Evolutionary conservation across 1,140 invertebrate species (phyloP).

Genomic region (Potamilus streckersoni): DNA sequence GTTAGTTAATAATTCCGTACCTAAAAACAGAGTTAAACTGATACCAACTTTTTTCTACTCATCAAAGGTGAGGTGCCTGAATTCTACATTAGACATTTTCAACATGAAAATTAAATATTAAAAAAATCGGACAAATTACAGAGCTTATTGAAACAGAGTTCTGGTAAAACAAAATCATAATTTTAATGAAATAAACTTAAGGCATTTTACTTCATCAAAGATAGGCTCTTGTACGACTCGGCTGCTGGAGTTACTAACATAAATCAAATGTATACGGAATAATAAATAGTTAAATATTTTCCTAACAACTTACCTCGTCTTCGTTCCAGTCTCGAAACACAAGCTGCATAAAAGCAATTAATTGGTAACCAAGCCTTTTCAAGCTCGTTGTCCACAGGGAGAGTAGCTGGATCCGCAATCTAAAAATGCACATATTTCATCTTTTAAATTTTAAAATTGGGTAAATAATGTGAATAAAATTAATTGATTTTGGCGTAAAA

Average conservation of each 20-base stretch:
- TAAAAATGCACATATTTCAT: constrained; percentile 19
- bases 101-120: no score
- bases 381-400: constrained; percentile 61
- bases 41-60: no score
- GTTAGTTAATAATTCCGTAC: no score
- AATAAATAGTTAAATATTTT: neutral
- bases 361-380: constrained; percentile 61
- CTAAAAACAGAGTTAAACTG: no score
- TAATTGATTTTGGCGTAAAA: neutral
- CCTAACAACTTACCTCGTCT: constrained; percentile 48
- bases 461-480: neutral
- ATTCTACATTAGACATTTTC: no score
- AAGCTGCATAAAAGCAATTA: constrained; percentile 63
- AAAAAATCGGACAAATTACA: no score
- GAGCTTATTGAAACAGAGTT: no score
- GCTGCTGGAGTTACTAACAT: neutral
- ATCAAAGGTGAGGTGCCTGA: no score
- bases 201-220: no score
- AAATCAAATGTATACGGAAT: neutral
- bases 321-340: constrained; percentile 62
- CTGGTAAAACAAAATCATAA: no score
- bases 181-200: no score
- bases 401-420: constrained; percentile 59
- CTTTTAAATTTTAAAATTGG: neutral
- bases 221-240: no score